Conservation (phyloP, 2,888 invertebrate genomes). For the Sesamia inferens region DNA sequence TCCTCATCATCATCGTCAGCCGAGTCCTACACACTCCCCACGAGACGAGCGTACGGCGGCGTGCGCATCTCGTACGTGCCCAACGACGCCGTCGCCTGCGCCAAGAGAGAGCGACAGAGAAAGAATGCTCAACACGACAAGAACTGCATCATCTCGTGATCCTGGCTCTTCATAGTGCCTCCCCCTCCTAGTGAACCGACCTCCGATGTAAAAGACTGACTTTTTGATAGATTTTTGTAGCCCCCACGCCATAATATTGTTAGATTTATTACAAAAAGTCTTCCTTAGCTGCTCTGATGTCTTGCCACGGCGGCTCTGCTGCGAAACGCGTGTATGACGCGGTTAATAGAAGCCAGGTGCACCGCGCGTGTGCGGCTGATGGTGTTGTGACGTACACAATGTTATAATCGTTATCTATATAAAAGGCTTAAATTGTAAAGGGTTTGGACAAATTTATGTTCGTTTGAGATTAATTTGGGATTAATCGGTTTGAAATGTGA, state of each 20-base stretch:
- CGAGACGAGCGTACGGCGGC: slow-evolving; percentile 95
- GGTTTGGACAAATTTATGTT: slow-evolving; percentile 77
- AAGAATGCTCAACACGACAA: slow-evolving; percentile 93
- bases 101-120: slow-evolving; percentile 91
- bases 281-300: slow-evolving; percentile 68
- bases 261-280: slow-evolving; percentile 69
- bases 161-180: slow-evolving; percentile 76
- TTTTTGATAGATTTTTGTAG: slow-evolving; percentile 82
- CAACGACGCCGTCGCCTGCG: slow-evolving; percentile 96
- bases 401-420: slow-evolving; percentile 67
- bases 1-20: slow-evolving; percentile 97
- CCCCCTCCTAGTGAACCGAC: slow-evolving; percentile 81
- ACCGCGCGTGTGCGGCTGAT: slow-evolving; percentile 64
- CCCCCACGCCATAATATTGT: slow-evolving; percentile 85
- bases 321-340: slow-evolving; percentile 67
- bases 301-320: slow-evolving; percentile 66
- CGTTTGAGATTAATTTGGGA: slow-evolving; percentile 74
- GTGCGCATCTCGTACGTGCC: slow-evolving; percentile 98
- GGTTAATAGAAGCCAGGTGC: slow-evolving; percentile 73
- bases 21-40: slow-evolving; percentile 95
- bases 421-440: slow-evolving; percentile 74
- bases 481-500: slow-evolving; percentile 79
- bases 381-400: slow-evolving; percentile 77
- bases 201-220: slow-evolving; percentile 89
- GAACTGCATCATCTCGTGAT: slow-evolving; percentile 97